Percentiles rank a stretch among this genome's conserved stretches.
Conservation (phyloP, 2,797 vertebrate genomes). For the Austrolebias charrua region DNA sequence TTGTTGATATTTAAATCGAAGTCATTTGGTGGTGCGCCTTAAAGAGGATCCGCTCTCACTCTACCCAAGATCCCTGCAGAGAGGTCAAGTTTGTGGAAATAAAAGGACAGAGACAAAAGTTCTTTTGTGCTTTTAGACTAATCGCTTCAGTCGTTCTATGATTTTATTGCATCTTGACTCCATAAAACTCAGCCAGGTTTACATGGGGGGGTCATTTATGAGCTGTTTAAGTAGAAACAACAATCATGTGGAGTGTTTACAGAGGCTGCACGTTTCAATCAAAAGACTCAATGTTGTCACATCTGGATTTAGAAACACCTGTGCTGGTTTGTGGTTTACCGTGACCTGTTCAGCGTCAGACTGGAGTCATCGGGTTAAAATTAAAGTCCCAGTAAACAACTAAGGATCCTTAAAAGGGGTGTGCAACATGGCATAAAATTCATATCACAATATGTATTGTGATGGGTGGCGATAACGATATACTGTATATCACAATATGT, state of each 20-base stretch:
- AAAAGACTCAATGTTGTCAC: conserved; percentile 1
- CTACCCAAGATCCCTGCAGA: conserved; percentile 38
- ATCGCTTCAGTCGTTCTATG: conserved; percentile 32
- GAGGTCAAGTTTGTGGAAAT: conserved; percentile 54
- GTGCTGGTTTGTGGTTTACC: conserved; percentile 16
- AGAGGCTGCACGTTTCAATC: conserved; percentile 39
- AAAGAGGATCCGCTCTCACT: conserved; percentile 40
- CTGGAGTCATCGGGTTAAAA: conserved; percentile 1
- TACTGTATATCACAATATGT: too few species aligned
- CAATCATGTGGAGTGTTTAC: conserved; percentile 23
- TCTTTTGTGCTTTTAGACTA: conserved; percentile 57
- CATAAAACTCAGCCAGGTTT: conserved; percentile 20
- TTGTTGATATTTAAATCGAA: conserved; percentile 68
- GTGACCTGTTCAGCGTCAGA: conserved; percentile 26
- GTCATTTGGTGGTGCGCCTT: conserved; percentile 47
- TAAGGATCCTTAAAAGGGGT: too few species aligned
- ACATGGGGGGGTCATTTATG: conserved; percentile 12
- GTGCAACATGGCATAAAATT: too few species aligned
- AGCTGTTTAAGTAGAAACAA: conserved; percentile 13
- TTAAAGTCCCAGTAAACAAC: conserved; percentile 4
- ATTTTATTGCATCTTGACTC: conserved; percentile 26
- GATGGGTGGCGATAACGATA: too few species aligned
- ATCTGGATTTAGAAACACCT: conserved; percentile 26
- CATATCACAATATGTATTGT: too few species aligned
- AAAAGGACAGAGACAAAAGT: conserved; percentile 44